Conservation (phyloP, 2,797 vertebrate genomes). For the Capromys pilorides region DNA sequence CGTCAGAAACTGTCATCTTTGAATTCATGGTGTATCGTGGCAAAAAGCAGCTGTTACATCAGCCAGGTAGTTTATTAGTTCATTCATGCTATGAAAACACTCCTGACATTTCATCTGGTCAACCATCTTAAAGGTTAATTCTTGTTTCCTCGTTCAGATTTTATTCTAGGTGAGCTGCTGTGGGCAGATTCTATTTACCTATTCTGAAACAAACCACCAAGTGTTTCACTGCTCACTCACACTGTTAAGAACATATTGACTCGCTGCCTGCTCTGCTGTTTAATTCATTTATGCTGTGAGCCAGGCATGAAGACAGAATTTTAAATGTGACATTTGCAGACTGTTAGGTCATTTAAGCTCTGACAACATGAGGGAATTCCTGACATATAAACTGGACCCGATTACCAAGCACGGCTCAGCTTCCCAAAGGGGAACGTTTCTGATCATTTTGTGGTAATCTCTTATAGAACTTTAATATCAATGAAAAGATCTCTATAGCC, state of each 20-base stretch:
- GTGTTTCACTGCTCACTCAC: slow-evolving; percentile 84
- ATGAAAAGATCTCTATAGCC: slow-evolving; percentile 70
- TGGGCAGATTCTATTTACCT: slow-evolving; percentile 84
- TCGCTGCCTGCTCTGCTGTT: slow-evolving; percentile 87
- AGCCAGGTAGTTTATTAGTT: slow-evolving; percentile 78
- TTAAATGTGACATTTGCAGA: slow-evolving; percentile 89
- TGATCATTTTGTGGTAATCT: slow-evolving; percentile 57
- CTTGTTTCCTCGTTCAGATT: slow-evolving; percentile 82
- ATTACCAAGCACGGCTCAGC: slow-evolving; percentile 84
- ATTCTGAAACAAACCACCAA: slow-evolving; percentile 84
- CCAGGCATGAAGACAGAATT: slow-evolving; percentile 88
- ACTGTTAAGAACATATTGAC: slow-evolving; percentile 87
- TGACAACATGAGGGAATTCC: slow-evolving; percentile 85
- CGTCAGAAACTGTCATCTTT: slow-evolving; percentile 61
- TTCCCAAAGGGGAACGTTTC: slow-evolving; percentile 77
- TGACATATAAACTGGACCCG: slow-evolving; percentile 86
- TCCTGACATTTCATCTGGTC: slow-evolving; percentile 85
- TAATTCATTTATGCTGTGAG: slow-evolving; percentile 89
- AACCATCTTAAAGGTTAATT: slow-evolving; percentile 86
- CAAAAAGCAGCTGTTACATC: slow-evolving; percentile 74
- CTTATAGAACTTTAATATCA: slow-evolving; percentile 52
- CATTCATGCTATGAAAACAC: slow-evolving; percentile 83
- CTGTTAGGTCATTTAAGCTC: slow-evolving; percentile 87
- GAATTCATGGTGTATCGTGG: slow-evolving; percentile 60
- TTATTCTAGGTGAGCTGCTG: slow-evolving; percentile 81